Conservation (phyloP, 2,113 vertebrate genomes). For the Caretta caretta region DNA sequence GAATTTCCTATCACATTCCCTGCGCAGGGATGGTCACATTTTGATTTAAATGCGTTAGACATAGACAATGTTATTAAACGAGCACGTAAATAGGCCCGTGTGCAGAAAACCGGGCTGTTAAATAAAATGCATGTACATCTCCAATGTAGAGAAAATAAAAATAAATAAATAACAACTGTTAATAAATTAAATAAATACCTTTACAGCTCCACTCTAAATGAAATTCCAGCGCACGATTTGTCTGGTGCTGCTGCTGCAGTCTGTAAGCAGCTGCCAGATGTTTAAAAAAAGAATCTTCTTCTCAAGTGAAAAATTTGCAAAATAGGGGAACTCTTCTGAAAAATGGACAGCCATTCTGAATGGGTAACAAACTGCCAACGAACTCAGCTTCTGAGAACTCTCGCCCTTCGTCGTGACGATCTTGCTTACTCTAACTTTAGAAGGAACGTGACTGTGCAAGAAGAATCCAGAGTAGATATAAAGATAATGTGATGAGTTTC, state of each 20-base stretch:
- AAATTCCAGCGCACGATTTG: not conserved
- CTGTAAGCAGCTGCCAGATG: not conserved
- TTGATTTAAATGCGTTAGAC: conserved; percentile 67
- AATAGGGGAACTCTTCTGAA: not conserved
- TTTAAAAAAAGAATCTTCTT: not conserved
- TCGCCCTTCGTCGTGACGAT: not conserved
- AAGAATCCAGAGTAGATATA: not conserved
- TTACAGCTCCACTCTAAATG: not conserved
- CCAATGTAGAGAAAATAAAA: not conserved
- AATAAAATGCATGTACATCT: not conserved
- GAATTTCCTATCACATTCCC: conserved; percentile 62
- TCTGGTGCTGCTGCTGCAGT: not conserved
- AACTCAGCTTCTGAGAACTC: not conserved
- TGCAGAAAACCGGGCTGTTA: conserved; percentile 64
- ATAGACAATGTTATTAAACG: conserved; percentile 56
- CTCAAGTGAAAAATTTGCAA: not conserved
- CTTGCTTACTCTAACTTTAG: not conserved
- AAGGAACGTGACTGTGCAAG: not conserved
- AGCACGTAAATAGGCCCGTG: conserved; percentile 68
- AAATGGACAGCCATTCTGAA: not conserved
- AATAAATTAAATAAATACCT: no score
- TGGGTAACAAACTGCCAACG: not conserved
- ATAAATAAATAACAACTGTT: no score
- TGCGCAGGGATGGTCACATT: conserved; percentile 51
- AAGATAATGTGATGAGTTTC: not conserved